A percentile compares a stretch with the other conserved stretches of the same genome.
phyloP scores from a whole-genome alignment of 1,140 invertebrate species.

The Halesus radiatus region DNA sequence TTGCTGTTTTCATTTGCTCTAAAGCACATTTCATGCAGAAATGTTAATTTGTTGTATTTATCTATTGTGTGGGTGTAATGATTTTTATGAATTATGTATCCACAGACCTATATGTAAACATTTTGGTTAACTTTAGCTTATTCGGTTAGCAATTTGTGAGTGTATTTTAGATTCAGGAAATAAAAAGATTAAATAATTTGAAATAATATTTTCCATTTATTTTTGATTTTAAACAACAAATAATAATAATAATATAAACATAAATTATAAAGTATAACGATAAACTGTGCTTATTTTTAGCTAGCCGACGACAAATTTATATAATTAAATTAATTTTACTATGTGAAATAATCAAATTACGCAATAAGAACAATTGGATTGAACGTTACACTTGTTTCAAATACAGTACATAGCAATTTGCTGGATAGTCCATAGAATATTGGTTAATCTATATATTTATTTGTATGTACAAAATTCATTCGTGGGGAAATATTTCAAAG shows the following conservation, averaged over 20 bases:
- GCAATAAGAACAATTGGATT: conserved; percentile 22
- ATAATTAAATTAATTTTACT: conserved; percentile 41
- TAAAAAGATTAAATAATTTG: conserved; percentile 19
- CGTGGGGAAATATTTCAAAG: not conserved
- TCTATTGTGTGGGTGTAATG: too few relatives aligned
- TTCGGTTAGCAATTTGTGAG: too few relatives aligned
- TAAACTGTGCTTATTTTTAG: conserved; percentile 54
- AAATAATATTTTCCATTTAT: conserved; percentile 53
- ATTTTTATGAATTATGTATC: too few relatives aligned
- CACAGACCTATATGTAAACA: too few relatives aligned
- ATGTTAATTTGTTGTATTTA: too few relatives aligned
- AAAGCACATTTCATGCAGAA: too few relatives aligned
- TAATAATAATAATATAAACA: conserved; percentile 57
- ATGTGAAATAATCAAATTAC: conserved; percentile 52
- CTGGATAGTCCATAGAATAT: not conserved
- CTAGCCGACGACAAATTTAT: conserved; percentile 46
- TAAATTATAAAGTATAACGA: conserved; percentile 56
- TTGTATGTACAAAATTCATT: conserved; percentile 17
- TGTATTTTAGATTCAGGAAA: not conserved
- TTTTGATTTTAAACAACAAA: conserved; percentile 57
- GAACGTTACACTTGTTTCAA: conserved; percentile 3
- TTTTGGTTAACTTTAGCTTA: too few relatives aligned
- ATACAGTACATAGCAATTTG: conserved; percentile 26
- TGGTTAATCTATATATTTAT: conserved; percentile 1
- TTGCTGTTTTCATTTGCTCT: too few relatives aligned